Evolutionary conservation across 2,888 invertebrate species (phyloP).

Genomic region (Apomyelois bistriatella): DNA sequence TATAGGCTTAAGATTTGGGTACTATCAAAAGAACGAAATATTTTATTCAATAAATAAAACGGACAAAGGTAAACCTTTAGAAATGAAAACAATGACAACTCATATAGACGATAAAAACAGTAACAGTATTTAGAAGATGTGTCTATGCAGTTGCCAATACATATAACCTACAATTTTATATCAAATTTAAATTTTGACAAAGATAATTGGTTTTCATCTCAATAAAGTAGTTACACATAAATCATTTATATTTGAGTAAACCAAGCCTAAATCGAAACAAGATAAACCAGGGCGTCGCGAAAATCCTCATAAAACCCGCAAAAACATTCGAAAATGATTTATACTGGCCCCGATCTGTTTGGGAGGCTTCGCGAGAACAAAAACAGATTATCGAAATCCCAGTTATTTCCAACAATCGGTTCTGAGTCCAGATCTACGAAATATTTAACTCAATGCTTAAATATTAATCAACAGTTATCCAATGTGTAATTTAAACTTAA

Average conservation of each 20-base stretch:
- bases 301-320: constrained; percentile 66
- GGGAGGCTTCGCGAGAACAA: constrained; percentile 58
- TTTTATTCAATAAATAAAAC: too few relatives aligned
- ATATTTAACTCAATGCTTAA: not conserved
- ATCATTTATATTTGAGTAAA: not conserved
- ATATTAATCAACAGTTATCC: not conserved
- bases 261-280: constrained; percentile 50
- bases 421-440: constrained; percentile 41
- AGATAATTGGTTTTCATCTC: not conserved
- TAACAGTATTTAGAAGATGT: too few relatives aligned
- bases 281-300: constrained; percentile 55
- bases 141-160: too few relatives aligned
- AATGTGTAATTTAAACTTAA: too few relatives aligned
- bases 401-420: constrained; percentile 59
- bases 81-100: too few relatives aligned
- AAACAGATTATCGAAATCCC: constrained; percentile 72
- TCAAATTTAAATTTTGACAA: not conserved
- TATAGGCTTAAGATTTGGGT: too few relatives aligned
- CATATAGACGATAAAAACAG: too few relatives aligned
- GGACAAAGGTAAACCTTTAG: too few relatives aligned
- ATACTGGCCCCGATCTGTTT: constrained; percentile 64
- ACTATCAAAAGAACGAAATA: too few relatives aligned
- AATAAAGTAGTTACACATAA: not conserved
- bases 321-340: constrained; percentile 72
- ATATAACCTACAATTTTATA: too few relatives aligned